A percentile compares a stretch with the other conserved stretches of the same genome.
These are phyloP conservation scores for Nasonia oneida DNA, from an alignment of 2,888 invertebrate species.

Conservation along the genomic window DNA sequence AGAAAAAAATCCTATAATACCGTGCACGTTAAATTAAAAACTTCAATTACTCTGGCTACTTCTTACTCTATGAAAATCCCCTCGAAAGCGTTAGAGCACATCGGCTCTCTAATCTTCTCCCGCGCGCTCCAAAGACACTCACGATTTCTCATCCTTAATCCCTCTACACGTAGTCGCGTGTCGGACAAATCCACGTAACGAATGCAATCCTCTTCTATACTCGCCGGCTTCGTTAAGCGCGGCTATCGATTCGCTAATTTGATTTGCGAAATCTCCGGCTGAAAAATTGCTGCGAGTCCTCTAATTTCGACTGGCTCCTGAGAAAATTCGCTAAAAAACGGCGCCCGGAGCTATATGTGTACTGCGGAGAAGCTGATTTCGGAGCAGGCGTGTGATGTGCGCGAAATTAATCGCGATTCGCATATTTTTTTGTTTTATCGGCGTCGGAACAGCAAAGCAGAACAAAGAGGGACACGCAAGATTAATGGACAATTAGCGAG, in stretches of 20 bases:
- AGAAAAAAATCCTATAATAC: too few relatives aligned
- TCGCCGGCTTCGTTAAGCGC: conserved; percentile 37
- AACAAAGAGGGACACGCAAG: too few relatives aligned
- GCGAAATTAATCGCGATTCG: not conserved
- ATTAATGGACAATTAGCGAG: too few relatives aligned
- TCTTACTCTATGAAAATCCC: not conserved
- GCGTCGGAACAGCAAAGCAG: not conserved
- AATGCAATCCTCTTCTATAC: conserved; percentile 23
- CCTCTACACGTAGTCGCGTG: not conserved
- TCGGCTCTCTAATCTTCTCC: not conserved
- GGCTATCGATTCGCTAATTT: conserved; percentile 45
- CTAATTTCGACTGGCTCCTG: conserved; percentile 25
- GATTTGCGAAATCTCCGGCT: conserved; percentile 31
- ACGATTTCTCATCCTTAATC: not conserved
- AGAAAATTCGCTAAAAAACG: conserved; percentile 45
- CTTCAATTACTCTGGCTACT: not conserved
- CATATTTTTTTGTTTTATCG: not conserved
- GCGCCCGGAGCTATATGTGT: not conserved
- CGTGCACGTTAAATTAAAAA: not conserved
- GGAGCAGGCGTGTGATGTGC: too few relatives aligned
- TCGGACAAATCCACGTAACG: not conserved
- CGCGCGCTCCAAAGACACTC: not conserved
- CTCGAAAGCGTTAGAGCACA: too few relatives aligned
- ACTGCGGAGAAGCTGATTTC: not conserved
- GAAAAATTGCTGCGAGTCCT: not conserved